A percentile compares a stretch with the other conserved stretches of the same genome.
phyloP scores from a whole-genome alignment of 2,888 invertebrate genomes.

The Plemyria rubiginata region DNA sequence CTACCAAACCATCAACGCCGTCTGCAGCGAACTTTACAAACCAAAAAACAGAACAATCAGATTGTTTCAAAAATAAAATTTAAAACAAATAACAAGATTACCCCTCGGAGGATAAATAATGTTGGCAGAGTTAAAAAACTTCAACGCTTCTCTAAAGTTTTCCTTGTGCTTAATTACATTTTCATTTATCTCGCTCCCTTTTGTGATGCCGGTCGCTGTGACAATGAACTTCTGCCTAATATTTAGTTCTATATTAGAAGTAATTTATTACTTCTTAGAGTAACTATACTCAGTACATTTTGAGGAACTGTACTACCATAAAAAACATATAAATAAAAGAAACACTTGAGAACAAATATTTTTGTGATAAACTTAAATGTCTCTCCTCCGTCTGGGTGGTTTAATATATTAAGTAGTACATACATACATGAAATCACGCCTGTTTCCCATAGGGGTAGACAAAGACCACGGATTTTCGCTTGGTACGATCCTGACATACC shows the following conservation, averaged over 20 bases:
- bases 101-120: slow-evolving; percentile 69
- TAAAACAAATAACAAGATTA: slow-evolving; percentile 68
- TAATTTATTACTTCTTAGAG: slow-evolving; percentile 16
- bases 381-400: background rate
- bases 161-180: slow-evolving; percentile 78
- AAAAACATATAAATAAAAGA: no score
- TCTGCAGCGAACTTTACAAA: slow-evolving; percentile 1
- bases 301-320: no score
- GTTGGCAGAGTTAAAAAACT: slow-evolving; percentile 66
- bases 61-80: slow-evolving; percentile 47
- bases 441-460: no score
- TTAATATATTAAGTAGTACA: no score
- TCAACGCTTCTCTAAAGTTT: slow-evolving; percentile 73
- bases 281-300: no score
- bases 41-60: slow-evolving; percentile 25
- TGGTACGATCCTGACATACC: no score
- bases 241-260: slow-evolving; percentile 27
- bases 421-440: no score
- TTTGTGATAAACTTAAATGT: background rate
- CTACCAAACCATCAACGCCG: background rate
- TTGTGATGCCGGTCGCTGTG: slow-evolving; percentile 49
- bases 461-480: no score
- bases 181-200: slow-evolving; percentile 76
- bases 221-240: slow-evolving; percentile 50
- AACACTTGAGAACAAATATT: background rate